phyloP scores from a whole-genome alignment of 2,113 vertebrate species.

The Scartelaos histophorus region DNA sequence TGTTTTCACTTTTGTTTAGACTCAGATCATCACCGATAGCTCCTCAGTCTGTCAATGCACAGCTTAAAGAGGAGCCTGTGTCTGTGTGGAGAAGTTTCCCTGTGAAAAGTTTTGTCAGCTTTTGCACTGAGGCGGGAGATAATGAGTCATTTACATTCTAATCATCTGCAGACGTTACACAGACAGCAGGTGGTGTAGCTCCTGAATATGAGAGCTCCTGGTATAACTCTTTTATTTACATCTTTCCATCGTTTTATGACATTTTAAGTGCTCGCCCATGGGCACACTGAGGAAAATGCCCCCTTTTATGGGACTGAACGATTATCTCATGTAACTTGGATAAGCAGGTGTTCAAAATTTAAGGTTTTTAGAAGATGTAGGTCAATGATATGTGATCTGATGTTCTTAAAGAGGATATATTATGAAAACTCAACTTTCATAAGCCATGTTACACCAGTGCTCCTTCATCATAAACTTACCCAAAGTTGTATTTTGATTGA shows the following conservation, averaged over 20 bases:
- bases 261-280: constrained; percentile 7
- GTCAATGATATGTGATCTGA: neutral
- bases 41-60: constrained; percentile 33
- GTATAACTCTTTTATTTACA: constrained; percentile 51
- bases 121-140: constrained; percentile 56
- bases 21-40: constrained; percentile 41
- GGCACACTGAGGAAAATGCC: neutral
- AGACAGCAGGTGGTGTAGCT: constrained; percentile 51
- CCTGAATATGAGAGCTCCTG: constrained; percentile 45
- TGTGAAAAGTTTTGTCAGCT: constrained; percentile 50
- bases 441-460: too few species aligned
- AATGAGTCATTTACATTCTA: constrained; percentile 70
- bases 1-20: constrained; percentile 1
- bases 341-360: neutral
- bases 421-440: too few species aligned
- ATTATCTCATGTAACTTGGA: constrained; percentile 11
- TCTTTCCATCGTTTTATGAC: constrained; percentile 24
- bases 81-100: constrained; percentile 37
- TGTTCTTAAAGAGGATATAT: neutral
- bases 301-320: neutral
- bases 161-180: constrained; percentile 42
- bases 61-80: constrained; percentile 22
- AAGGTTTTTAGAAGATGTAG: neutral
- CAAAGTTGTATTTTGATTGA: too few species aligned
- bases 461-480: too few species aligned